Evolutionary conservation across 2,888 invertebrate species (phyloP).

Genomic region (Mythimna pallens): DNA sequence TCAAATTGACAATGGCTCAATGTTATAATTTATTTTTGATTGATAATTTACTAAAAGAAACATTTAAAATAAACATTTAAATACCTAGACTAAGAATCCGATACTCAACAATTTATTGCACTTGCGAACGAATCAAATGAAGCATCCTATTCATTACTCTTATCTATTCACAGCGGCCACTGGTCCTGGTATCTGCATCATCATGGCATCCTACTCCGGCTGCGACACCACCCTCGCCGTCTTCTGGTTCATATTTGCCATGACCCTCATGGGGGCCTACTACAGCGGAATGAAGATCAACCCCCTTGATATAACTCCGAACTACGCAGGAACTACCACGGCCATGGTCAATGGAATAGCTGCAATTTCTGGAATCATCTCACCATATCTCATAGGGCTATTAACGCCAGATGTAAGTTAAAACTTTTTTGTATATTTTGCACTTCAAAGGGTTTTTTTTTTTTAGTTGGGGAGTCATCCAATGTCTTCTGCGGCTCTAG

Average conservation of each 20-base stretch:
- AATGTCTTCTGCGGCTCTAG: too few species aligned
- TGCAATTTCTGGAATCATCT: constrained; percentile 91
- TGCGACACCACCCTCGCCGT: constrained; percentile 90
- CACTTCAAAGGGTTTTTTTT: too few species aligned
- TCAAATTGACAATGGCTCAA: too few species aligned
- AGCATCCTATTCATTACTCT: not conserved
- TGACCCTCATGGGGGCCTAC: constrained; percentile 93
- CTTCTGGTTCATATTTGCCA: constrained; percentile 91
- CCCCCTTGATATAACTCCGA: constrained; percentile 92
- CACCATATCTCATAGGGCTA: constrained; percentile 91
- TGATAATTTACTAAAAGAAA: not conserved
- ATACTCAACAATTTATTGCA: not conserved
- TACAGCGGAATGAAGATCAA: constrained; percentile 93
- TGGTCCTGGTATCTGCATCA: constrained; percentile 92
- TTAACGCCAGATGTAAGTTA: constrained; percentile 91
- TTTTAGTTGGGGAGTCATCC: too few species aligned
- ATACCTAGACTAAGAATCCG: not conserved
- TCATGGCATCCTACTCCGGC: constrained; percentile 92
- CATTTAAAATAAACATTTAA: not conserved
- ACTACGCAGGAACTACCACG: constrained; percentile 92
- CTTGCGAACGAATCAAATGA: not conserved
- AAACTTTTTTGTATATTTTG: not conserved
- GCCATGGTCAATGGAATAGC: constrained; percentile 92
- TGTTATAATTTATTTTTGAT: too few species aligned
- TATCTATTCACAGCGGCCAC: constrained; percentile 88